phyloP scores from a whole-genome alignment of 2,888 invertebrate species.

The Julus scanicus region DNA sequence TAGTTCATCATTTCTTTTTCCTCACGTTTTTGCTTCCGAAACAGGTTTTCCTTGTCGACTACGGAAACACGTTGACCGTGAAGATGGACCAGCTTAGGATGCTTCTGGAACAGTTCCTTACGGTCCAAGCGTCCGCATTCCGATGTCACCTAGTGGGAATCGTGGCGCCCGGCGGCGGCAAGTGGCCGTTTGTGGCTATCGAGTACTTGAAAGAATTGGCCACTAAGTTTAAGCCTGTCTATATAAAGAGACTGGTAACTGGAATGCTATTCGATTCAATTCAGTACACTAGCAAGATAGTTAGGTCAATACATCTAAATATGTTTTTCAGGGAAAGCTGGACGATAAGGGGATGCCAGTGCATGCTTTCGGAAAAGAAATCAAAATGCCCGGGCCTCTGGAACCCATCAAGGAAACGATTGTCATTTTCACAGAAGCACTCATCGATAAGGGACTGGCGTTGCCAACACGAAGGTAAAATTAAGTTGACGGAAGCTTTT shows the following conservation, averaged over 20 bases:
- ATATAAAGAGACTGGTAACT: conserved; percentile 53
- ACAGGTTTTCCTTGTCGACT: conserved; percentile 76
- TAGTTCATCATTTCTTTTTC: background rate
- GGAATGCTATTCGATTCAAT: background rate
- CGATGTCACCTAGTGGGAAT: conserved; percentile 78
- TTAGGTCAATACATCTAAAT: no score
- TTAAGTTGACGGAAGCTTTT: no score
- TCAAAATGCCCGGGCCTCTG: conserved; percentile 73
- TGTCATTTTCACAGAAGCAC: conserved; percentile 74
- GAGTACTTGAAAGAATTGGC: conserved; percentile 62
- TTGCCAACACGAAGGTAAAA: conserved; percentile 67
- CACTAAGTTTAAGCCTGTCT: conserved; percentile 56
- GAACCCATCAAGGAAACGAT: conserved; percentile 74
- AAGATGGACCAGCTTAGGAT: conserved; percentile 68
- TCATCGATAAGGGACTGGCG: conserved; percentile 76
- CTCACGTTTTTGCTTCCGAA: conserved; percentile 49
- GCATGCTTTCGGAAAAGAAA: conserved; percentile 75
- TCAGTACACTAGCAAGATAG: no score
- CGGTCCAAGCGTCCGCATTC: conserved; percentile 72
- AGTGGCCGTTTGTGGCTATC: conserved; percentile 64
- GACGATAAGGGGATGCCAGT: conserved; percentile 69
- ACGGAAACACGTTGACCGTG: conserved; percentile 71
- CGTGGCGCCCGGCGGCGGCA: conserved; percentile 72
- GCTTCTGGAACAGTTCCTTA: conserved; percentile 70
- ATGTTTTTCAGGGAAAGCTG: conserved; percentile 61